phyloP scores from a whole-genome alignment of 2,113 vertebrate genomes.

The Anolis carolinensis region DNA sequence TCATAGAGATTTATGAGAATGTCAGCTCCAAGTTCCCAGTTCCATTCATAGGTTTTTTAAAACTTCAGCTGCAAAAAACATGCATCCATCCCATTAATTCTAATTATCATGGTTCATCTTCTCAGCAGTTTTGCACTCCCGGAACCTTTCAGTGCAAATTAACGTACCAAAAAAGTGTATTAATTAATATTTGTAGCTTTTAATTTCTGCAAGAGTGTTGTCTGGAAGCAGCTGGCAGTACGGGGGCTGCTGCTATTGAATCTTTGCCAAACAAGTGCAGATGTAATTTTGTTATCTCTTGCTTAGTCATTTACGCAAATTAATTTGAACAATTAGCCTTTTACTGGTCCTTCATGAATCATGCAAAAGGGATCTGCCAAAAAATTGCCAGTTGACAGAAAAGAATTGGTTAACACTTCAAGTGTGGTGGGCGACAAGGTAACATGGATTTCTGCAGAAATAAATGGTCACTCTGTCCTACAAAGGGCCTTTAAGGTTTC shows the following conservation, averaged over 20 bases:
- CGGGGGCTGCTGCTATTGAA: constrained; percentile 87
- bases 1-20: constrained; percentile 91
- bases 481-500: neutral
- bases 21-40: constrained; percentile 87
- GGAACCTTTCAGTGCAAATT: constrained; percentile 93
- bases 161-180: constrained; percentile 94
- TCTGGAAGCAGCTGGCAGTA: constrained; percentile 94
- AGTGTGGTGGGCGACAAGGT: constrained; percentile 71
- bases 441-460: constrained; percentile 37
- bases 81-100: constrained; percentile 90
- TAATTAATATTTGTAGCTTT: constrained; percentile 98
- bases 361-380: constrained; percentile 89
- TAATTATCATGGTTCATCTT: constrained; percentile 90
- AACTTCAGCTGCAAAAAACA: constrained; percentile 88
- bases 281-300: constrained; percentile 99
- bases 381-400: constrained; percentile 84
- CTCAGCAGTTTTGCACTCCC: constrained; percentile 85
- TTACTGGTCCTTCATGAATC: constrained; percentile 95
- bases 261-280: constrained; percentile 95
- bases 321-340: constrained; percentile 99
- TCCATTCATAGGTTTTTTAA: constrained; percentile 83
- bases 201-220: constrained; percentile 92
- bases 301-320: constrained; percentile 97
- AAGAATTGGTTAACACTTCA: constrained; percentile 81
- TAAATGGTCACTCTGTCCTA: constrained; percentile 12